Evolutionary conservation across 1,140 invertebrate species (phyloP), one percentile per base, ranked within the genome.

Genomic region (Pogonognathellus flavescens): DNA sequence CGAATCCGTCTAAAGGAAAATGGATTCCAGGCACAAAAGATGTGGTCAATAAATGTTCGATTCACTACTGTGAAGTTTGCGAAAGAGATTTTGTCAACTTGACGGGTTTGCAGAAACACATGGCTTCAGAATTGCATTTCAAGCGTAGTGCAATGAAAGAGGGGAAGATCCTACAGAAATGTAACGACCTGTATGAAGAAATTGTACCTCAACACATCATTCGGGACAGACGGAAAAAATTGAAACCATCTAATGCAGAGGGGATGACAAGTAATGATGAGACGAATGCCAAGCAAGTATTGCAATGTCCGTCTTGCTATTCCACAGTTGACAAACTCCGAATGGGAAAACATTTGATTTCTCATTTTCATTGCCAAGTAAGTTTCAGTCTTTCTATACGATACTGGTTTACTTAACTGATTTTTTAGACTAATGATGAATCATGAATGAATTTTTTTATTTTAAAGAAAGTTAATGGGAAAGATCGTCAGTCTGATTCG

Each of bases 331-430:
- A 82, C 14, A 82, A 55, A 49, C 14, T 50, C 13, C 20, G 16
- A 7, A 84, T 86, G 83, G 86, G 83, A 84, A 80, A 86, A 14
- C 86, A 86, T 82, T 70, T 86, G 14, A 31, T 86, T 20, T 84
- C 83, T 0, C 72, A 81, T 50, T 86, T 84, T 82, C 86, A 86
- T 59, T 86, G 82, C 55, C 86, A 86, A 70, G 86, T 86, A 83
- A 55, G 76, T 41, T 57, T 41, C 62, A 13, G 16, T 10, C 10
- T n/a, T n/a, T n/a, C n/a, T n/a, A n/a, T n/a, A n/a, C n/a, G n/a
- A n/a, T n/a, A n/a, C n/a, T n/a, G n/a, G n/a, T 41, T 41, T 41
- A 41, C 6, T 3, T 41, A 1, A 41, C 31, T 41, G 1, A 41
- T 41, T 41, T 41, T 41, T 41, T 41, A 6, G 31, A 41, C 31